These are phyloP conservation scores for Drosophila serrata DNA, from an alignment of 1,140 invertebrate species.

Conservation along the genomic window DNA sequence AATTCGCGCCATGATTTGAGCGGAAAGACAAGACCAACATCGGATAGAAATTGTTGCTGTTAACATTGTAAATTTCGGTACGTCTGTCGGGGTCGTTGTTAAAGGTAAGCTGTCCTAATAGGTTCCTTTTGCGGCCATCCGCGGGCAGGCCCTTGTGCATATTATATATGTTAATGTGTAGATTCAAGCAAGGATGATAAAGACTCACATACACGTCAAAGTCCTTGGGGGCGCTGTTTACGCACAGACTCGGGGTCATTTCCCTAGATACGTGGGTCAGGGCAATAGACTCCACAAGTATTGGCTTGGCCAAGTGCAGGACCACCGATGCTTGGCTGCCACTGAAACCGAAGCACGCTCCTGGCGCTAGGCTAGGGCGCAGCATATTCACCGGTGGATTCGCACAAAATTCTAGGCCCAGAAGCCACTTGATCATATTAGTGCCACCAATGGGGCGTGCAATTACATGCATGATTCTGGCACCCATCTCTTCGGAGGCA, in stretches of 20 bases:
- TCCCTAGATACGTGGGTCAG: constrained; percentile 64
- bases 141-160: constrained; percentile 27
- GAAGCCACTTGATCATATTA: constrained; percentile 40
- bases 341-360: constrained; percentile 68
- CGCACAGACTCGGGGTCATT: constrained; percentile 52
- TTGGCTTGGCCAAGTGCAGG: constrained; percentile 53
- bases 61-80: constrained; percentile 36
- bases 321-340: constrained; percentile 42
- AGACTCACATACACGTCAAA: constrained; percentile 66
- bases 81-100: constrained; percentile 39
- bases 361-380: constrained; percentile 47
- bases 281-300: constrained; percentile 56
- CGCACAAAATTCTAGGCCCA: constrained; percentile 65
- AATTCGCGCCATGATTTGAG: constrained; percentile 62
- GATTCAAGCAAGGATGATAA: not conserved
- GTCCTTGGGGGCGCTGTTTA: constrained; percentile 68
- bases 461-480: constrained; percentile 37
- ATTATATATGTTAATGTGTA: not conserved
- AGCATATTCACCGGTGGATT: constrained; percentile 76
- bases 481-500: constrained; percentile 65
- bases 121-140: not conserved
- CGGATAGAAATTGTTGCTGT: not conserved
- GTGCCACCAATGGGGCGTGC: constrained; percentile 43
- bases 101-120: constrained; percentile 40
- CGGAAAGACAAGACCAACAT: constrained; percentile 39